A percentile compares a stretch with the other conserved stretches of the same genome.
Conservation (phyloP, 2,797 vertebrate genomes). For the Pyrocephalus nanus region DNA sequence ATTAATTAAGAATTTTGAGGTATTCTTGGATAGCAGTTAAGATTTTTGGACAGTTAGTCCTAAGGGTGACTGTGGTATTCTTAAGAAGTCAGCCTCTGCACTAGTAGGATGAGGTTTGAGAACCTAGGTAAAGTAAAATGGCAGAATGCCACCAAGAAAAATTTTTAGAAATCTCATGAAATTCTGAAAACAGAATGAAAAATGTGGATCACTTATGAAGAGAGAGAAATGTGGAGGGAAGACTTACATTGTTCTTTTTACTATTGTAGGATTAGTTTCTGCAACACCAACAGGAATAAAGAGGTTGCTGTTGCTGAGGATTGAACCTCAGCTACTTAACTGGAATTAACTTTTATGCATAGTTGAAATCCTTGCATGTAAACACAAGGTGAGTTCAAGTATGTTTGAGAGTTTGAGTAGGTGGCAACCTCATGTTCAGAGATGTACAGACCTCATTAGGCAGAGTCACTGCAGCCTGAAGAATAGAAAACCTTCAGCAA, state of each 20-base stretch:
- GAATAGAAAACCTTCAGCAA: background rate
- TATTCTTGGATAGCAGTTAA: background rate
- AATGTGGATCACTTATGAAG: background rate
- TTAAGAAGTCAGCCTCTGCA: background rate
- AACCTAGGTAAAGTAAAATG: background rate
- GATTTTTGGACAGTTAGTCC: background rate
- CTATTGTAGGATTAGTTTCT: background rate
- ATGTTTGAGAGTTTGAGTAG: background rate
- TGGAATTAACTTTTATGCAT: background rate
- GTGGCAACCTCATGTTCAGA: background rate
- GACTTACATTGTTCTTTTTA: background rate
- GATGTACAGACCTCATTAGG: background rate
- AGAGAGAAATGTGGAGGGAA: background rate
- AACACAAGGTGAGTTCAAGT: background rate
- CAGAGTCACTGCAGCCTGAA: background rate
- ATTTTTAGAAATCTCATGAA: background rate
- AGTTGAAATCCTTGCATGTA: background rate
- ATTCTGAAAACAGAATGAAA: background rate
- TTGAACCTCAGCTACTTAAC: background rate
- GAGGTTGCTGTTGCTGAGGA: background rate
- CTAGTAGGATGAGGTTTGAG: background rate
- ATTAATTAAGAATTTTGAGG: background rate
- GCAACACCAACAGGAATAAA: background rate
- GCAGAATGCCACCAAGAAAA: background rate
- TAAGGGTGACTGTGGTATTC: background rate